Evolutionary conservation across 2,888 invertebrate species (phyloP).

Genomic region (Germaria angustata): DNA sequence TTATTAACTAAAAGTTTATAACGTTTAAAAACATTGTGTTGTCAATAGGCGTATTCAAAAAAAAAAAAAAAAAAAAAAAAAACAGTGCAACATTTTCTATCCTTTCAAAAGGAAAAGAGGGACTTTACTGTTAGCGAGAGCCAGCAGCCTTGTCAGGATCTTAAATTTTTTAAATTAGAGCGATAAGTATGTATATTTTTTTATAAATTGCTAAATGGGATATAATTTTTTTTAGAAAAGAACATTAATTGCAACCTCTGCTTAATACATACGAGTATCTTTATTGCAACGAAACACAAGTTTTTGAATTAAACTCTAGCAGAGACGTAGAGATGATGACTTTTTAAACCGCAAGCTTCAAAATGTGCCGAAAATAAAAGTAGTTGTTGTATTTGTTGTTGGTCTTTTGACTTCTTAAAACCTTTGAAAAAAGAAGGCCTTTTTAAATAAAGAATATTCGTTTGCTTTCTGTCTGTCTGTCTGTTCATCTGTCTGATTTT

Average conservation of each 20-base stretch:
- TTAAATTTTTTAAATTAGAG: too few species aligned
- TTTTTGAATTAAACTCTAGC: slow-evolving; percentile 26
- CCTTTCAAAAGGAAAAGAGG: too few species aligned
- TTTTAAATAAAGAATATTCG: slow-evolving; percentile 53
- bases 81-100: too few species aligned
- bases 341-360: slow-evolving; percentile 59
- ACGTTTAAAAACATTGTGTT: too few species aligned
- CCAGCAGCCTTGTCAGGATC: too few species aligned
- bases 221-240: too few species aligned
- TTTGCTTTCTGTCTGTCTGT: not conserved
- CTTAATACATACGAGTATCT: not conserved
- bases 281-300: not conserved
- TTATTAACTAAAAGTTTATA: too few species aligned
- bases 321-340: slow-evolving; percentile 48
- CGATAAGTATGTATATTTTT: too few species aligned
- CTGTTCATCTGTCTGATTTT: not conserved
- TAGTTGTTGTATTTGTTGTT: not conserved
- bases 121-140: too few species aligned
- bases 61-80: too few species aligned
- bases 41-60: too few species aligned
- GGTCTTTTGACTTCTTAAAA: not conserved
- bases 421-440: slow-evolving; percentile 20
- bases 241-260: slow-evolving; percentile 7
- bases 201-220: too few species aligned
- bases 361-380: slow-evolving; percentile 58